Conservation (phyloP, 2,113 vertebrate genomes). For the Engraulis encrasicolus region DNA sequence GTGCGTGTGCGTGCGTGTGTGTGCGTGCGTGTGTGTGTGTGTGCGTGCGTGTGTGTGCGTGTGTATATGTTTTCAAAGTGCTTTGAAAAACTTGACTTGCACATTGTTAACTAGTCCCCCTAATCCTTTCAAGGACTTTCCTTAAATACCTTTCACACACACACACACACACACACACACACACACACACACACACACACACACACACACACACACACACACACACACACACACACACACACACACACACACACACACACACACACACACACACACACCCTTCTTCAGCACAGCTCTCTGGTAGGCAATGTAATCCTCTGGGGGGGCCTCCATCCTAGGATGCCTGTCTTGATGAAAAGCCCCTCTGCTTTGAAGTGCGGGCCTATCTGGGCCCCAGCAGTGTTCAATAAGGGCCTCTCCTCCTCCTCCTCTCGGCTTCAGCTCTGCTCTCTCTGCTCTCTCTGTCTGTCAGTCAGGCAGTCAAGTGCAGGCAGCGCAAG, state of each 20-base stretch:
- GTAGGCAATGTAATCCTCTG: constrained; percentile 12
- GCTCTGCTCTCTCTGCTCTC: too few relatives aligned
- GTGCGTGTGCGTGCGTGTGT: too few relatives aligned
- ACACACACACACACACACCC: not conserved
- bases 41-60: too few relatives aligned
- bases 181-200: not conserved
- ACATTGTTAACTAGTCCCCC: not conserved
- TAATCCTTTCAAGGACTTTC: not conserved
- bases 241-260: too few relatives aligned
- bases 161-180: not conserved
- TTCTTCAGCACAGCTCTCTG: not conserved
- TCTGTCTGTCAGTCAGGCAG: not conserved
- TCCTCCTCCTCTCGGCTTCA: too few relatives aligned
- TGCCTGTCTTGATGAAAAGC: constrained; percentile 14
- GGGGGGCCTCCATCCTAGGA: not conserved
- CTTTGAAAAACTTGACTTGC: not conserved
- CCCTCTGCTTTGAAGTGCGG: constrained; percentile 12
- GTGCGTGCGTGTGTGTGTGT: too few relatives aligned
- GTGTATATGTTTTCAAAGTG: not conserved
- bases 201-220: not conserved
- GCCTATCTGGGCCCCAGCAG: constrained; percentile 1
- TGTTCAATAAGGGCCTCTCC: not conserved
- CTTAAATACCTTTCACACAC: not conserved
- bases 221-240: not conserved
- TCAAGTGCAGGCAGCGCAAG: not conserved